A percentile compares a stretch with the other conserved stretches of the same genome.
phyloP scores from a whole-genome alignment of 92 coral and sea anemone genomes.

The Paramuricea clavata region DNA sequence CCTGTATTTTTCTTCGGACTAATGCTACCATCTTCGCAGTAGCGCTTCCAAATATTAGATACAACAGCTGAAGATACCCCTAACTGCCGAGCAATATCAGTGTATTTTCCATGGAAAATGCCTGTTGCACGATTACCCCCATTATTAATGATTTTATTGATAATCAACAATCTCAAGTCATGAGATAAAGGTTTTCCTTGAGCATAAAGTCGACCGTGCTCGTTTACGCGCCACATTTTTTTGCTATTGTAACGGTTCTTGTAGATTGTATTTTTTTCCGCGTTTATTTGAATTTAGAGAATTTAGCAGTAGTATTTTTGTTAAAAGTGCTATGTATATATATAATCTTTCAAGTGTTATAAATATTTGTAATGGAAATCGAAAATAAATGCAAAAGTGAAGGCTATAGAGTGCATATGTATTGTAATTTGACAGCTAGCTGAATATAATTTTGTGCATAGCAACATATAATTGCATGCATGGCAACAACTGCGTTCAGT shows the following conservation, averaged over 20 bases:
- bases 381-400: no score
- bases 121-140: slow-evolving; percentile 64
- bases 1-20: slow-evolving; percentile 49
- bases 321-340: neutral
- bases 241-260: no score
- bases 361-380: neutral
- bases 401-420: neutral
- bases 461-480: neutral
- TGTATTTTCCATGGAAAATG: slow-evolving; percentile 48
- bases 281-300: neutral
- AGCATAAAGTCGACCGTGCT: slow-evolving; percentile 46
- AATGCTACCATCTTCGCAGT: slow-evolving; percentile 41
- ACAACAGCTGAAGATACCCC: slow-evolving; percentile 53
- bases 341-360: neutral
- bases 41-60: slow-evolving; percentile 59
- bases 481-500: neutral
- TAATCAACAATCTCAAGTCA: slow-evolving; percentile 46
- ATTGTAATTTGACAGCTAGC: no score
- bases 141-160: slow-evolving; percentile 47
- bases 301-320: neutral
- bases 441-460: neutral
- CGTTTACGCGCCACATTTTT: slow-evolving; percentile 55
- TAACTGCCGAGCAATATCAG: slow-evolving; percentile 50
- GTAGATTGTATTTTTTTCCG: neutral
- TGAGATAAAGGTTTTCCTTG: slow-evolving; percentile 54